Conservation (phyloP, 2,888 invertebrate species). For the Heliconius sara region DNA sequence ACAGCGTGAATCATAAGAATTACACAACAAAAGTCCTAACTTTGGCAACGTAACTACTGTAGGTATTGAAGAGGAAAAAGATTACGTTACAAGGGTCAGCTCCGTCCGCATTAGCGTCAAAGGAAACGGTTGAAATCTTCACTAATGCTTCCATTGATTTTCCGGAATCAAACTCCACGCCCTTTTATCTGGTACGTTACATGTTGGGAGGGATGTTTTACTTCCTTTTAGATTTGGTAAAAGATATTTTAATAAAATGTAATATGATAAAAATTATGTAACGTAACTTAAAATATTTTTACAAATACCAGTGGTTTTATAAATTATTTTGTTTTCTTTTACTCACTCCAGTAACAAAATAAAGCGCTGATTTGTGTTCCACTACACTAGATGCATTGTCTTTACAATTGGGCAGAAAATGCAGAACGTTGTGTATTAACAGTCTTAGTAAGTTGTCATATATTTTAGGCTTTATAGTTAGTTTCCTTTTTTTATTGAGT, state of each 20-base stretch:
- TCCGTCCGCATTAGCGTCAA: conserved; percentile 68
- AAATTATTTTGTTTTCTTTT: no score
- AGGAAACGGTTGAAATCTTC: conserved; percentile 68
- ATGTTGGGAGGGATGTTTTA: background rate
- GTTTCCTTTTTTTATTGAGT: no score
- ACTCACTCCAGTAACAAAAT: no score
- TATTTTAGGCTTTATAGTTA: no score
- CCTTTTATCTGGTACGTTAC: conserved; percentile 21
- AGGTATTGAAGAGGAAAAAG: background rate
- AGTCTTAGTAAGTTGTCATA: no score
- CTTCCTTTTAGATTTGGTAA: background rate
- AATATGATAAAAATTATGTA: background rate
- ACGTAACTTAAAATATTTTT: no score
- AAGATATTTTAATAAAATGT: background rate
- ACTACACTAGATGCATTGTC: no score
- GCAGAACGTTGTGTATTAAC: no score
- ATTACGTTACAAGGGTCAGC: conserved; percentile 53
- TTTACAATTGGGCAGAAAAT: no score
- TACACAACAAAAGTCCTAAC: background rate
- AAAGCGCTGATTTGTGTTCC: no score
- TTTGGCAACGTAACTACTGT: background rate
- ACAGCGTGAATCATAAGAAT: no score
- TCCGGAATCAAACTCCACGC: conserved; percentile 45
- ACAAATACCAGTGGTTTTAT: no score
- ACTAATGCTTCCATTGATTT: conserved; percentile 63